phyloP scores from a whole-genome alignment of 2,113 vertebrate species.

The Pteruthius melanotis region DNA sequence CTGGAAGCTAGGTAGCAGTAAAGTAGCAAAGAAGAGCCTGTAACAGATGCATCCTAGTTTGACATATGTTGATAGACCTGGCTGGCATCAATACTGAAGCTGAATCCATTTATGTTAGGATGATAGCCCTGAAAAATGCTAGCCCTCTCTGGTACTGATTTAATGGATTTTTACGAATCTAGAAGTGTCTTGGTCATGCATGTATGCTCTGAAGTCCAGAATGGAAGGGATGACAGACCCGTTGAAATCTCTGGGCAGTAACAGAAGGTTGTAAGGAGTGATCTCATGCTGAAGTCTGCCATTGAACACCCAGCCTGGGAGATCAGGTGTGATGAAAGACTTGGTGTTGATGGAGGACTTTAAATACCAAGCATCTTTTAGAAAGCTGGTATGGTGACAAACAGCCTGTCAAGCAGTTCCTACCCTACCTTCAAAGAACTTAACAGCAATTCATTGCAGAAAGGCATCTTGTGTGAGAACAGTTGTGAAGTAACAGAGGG shows the following conservation, averaged over 20 bases:
- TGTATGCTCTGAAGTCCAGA: neutral
- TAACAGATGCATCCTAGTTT: neutral
- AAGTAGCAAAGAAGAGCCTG: neutral
- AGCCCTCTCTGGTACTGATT: neutral
- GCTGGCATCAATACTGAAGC: neutral
- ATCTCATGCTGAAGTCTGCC: slow-evolving; percentile 1
- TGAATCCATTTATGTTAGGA: neutral
- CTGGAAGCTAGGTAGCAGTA: neutral
- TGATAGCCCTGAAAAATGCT: neutral
- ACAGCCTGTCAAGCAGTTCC: neutral
- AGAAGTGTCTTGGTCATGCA: neutral
- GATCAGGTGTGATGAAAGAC: neutral
- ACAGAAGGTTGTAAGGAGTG: slow-evolving; percentile 9
- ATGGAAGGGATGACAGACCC: neutral
- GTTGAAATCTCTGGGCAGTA: slow-evolving; percentile 27
- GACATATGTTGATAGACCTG: neutral
- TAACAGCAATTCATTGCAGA: neutral
- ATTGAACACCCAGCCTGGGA: neutral
- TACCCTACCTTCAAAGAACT: neutral
- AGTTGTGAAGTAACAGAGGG: neutral
- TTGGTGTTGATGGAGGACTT: slow-evolving; percentile 5
- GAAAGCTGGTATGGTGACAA: neutral
- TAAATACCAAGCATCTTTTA: neutral
- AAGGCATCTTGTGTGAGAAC: neutral
- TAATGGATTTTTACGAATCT: neutral